phyloP scores from a whole-genome alignment of 2,797 vertebrate genomes.

The Sternarchorhynchus goeldii region DNA sequence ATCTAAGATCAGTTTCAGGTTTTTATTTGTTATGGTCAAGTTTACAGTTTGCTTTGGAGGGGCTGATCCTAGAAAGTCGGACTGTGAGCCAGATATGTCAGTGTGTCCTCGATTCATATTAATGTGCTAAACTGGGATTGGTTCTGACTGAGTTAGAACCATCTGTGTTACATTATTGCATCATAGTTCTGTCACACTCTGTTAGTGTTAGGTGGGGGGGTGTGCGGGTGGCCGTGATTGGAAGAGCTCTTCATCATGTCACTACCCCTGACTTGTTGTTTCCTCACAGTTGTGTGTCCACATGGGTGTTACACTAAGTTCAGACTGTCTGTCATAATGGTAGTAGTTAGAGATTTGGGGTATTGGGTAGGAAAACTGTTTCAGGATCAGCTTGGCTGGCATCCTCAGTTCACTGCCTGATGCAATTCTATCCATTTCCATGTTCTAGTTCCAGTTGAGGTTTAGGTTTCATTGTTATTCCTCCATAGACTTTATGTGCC shows the following conservation, averaged over 20 bases:
- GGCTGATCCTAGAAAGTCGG: background rate
- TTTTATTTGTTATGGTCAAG: slow-evolving; percentile 14
- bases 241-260: slow-evolving; percentile 35
- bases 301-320: slow-evolving; percentile 16
- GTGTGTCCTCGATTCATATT: slow-evolving; percentile 20
- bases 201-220: slow-evolving; percentile 34
- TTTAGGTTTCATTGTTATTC: slow-evolving; percentile 16
- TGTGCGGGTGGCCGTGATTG: slow-evolving; percentile 25
- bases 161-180: slow-evolving; percentile 32
- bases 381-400: slow-evolving; percentile 1
- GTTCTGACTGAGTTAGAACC: background rate
- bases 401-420: background rate
- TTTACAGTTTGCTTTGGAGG: slow-evolving; percentile 1
- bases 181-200: slow-evolving; percentile 36
- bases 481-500: background rate
- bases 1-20: slow-evolving; percentile 23
- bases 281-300: slow-evolving; percentile 36
- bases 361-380: background rate
- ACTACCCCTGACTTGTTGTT: slow-evolving; percentile 9
- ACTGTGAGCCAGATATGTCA: background rate
- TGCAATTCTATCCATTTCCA: background rate
- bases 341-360: background rate
- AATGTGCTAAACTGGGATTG: slow-evolving; percentile 16
- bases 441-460: background rate
- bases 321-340: slow-evolving; percentile 2